Base-by-base conservation (phyloP, 2,888 invertebrate genomes). In the Anodontia alba region DNA sequence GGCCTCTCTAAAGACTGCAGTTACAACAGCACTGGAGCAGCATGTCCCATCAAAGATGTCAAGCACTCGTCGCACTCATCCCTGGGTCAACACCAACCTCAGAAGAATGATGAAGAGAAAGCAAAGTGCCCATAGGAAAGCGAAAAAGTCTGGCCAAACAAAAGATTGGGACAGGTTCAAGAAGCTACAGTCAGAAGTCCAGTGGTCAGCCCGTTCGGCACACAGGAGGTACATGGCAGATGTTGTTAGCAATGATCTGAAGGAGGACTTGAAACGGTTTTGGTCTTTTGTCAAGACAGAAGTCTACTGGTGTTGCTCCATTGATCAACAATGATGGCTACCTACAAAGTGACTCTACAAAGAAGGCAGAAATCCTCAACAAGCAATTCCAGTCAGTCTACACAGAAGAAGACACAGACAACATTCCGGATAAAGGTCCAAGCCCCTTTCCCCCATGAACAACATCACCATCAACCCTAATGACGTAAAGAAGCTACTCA, bases 241-340 rank as follows among this genome's bases (percentile, higher is more conserved):
- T 8, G 26, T 54, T 54, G 51, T 51, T 17, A 51, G 51, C 20
- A n/a, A 20, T 5, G 54, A 54, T 15, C n/a, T 54, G 26, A 29
- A 54, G 8, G 12, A 54, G n/a, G 26, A 54, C 26, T 20, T 68
- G 20, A 75, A 68, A 31, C 66, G 67, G n/a, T 75, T 75, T 46
- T 68, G 49, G 43, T 23, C 67, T 1, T 75, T 43, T 31, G 68
- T 75, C 23, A 75, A 75, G 26, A 33, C 67, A 67, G 23, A 68
- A 75, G 3, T 49, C 46, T 3, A 46, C n/a, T 5, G 49, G 68
- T 10, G 46, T 75, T 33, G 31, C 33, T 10, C 33, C 68, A 46
- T 42, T 31, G 46, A 75, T 46, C n/a, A 20, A 7, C 23, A 75
- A 75, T 33, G 68, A 62, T 31, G 38, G 62, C 20, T 46, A 66